Percentiles rank a stretch among this genome's conserved stretches.
Conservation (phyloP, 2,888 invertebrate species). For the Limenitis camilla region DNA sequence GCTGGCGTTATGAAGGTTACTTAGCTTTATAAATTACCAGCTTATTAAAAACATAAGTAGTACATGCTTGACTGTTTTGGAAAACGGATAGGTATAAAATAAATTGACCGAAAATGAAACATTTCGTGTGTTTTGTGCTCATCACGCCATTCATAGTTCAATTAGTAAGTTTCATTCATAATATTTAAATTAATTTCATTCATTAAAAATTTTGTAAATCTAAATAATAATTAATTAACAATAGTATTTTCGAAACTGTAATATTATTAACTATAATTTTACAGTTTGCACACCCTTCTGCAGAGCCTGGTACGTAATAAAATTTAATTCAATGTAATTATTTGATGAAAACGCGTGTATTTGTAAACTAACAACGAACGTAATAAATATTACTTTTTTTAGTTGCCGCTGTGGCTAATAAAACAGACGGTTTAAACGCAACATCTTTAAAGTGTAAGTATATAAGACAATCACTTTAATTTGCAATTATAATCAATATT, state of each 20-base stretch:
- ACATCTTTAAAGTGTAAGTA: too few relatives aligned
- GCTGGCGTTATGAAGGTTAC: neutral
- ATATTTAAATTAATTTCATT: neutral
- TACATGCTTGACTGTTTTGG: neutral
- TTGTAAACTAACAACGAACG: too few relatives aligned
- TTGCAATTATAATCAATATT: too few relatives aligned
- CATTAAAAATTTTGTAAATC: neutral
- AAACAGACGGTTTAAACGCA: too few relatives aligned
- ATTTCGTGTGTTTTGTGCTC: neutral
- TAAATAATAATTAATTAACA: neutral
- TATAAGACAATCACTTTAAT: too few relatives aligned
- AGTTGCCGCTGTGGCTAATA: too few relatives aligned
- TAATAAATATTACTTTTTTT: too few relatives aligned
- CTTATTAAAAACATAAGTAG: conserved; percentile 3
- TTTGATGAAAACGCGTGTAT: too few relatives aligned
- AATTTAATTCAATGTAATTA: too few relatives aligned
- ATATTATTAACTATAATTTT: neutral
- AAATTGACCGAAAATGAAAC: conserved; percentile 1
- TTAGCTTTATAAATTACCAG: conserved; percentile 6
- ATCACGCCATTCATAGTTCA: neutral
- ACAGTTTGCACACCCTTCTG: conserved; percentile 1
- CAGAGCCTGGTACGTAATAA: conserved; percentile 1
- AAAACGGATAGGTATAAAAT: neutral
- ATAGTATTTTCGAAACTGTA: neutral
- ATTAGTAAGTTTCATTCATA: neutral